Evolutionary conservation across 2,113 vertebrate species (phyloP).

Genomic region (Sula dactylatra): DNA sequence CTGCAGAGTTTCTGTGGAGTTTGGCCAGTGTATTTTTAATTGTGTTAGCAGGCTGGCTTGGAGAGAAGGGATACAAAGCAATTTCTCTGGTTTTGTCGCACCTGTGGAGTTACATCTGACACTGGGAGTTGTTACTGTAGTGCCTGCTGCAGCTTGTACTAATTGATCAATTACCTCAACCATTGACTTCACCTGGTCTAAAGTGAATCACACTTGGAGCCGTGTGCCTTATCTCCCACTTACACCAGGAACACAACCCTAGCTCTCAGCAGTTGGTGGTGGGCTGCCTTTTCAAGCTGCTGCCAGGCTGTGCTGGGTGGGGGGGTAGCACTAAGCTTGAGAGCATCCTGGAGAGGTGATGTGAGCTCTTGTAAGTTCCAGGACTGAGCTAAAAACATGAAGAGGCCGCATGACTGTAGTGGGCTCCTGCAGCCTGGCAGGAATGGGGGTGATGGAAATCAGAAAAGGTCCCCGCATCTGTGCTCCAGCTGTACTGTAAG

Average conservation of each 20-base stretch:
- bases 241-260: fast-evolving
- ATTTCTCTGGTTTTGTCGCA: neutral
- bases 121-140: neutral
- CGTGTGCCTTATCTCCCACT: neutral
- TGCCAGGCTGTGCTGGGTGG: neutral
- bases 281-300: neutral
- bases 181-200: neutral
- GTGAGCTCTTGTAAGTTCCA: neutral
- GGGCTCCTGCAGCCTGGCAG: neutral
- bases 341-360: neutral
- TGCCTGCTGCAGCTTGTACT: neutral
- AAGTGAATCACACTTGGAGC: neutral
- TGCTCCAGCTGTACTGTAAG: neutral
- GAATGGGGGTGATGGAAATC: neutral
- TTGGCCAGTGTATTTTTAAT: neutral
- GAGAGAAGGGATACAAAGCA: neutral
- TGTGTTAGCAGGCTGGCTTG: neutral
- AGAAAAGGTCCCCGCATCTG: neutral
- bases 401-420: neutral
- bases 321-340: too few relatives aligned
- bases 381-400: neutral
- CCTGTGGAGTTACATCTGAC: neutral
- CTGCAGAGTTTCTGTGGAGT: neutral
- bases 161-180: neutral
- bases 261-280: fast-evolving